A percentile compares a stretch with the other conserved stretches of the same genome.
Evolutionary conservation across 1,140 invertebrate genomes (phyloP).

Genomic region (Agrypnia vestita): DNA sequence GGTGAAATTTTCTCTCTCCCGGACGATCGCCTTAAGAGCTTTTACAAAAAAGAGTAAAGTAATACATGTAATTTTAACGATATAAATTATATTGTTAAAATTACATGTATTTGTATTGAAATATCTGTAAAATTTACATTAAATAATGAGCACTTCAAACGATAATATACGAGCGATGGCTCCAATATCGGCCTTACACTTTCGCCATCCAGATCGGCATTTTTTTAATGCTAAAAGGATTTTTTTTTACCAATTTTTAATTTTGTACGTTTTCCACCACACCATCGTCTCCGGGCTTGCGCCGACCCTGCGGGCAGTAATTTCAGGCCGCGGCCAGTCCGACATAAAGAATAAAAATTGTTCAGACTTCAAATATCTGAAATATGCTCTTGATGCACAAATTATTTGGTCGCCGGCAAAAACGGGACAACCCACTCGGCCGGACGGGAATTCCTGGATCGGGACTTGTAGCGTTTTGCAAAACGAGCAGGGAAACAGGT

Average conservation of each 20-base stretch:
- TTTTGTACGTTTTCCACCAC: too few relatives aligned
- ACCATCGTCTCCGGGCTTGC: not conserved
- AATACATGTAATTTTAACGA: too few relatives aligned
- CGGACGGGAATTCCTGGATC: conserved; percentile 12
- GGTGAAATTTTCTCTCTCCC: too few relatives aligned
- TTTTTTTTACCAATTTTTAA: too few relatives aligned
- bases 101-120: not conserved
- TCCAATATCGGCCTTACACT: too few relatives aligned
- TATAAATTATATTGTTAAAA: too few relatives aligned
- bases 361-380: conserved; percentile 37
- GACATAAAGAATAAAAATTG: conserved; percentile 49
- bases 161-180: too few relatives aligned
- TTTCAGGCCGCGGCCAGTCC: conserved; percentile 4
- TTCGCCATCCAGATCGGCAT: too few relatives aligned
- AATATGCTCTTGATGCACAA: conserved; percentile 39
- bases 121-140: not conserved
- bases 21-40: too few relatives aligned
- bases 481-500: conserved; percentile 23
- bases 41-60: too few relatives aligned
- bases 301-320: not conserved
- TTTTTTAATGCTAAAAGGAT: too few relatives aligned
- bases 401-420: conserved; percentile 41
- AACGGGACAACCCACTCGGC: conserved; percentile 32
- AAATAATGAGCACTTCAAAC: too few relatives aligned
- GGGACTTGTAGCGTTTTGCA: conserved; percentile 31